Evolutionary conservation across 2,888 invertebrate genomes (phyloP).

Genomic region (Mongoloraphidia duomilia): DNA sequence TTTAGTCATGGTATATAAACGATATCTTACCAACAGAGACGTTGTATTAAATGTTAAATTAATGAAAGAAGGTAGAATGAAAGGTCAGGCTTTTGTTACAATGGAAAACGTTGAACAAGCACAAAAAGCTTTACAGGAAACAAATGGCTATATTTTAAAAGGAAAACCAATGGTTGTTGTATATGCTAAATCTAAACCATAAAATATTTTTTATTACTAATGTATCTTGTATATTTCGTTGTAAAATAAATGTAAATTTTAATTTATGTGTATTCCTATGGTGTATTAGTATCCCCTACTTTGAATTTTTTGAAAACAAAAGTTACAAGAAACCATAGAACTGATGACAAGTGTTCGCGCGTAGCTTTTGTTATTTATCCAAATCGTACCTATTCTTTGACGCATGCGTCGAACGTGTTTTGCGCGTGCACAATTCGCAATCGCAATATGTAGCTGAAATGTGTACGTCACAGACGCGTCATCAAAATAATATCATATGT

Average conservation of each 20-base stretch:
- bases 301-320: no score
- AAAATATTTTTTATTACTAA: no score
- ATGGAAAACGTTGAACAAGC: constrained; percentile 56
- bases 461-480: constrained; percentile 56
- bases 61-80: constrained; percentile 93
- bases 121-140: constrained; percentile 61
- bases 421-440: neutral
- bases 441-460: constrained; percentile 18
- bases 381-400: no score
- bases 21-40: constrained; percentile 35
- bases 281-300: no score
- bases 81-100: constrained; percentile 88
- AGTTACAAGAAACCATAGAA: no score
- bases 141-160: constrained; percentile 75
- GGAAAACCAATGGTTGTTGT: constrained; percentile 86
- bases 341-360: no score
- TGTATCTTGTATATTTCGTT: no score
- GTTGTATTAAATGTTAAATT: constrained; percentile 44
- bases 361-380: no score
- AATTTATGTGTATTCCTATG: no score
- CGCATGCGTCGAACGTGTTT: no score
- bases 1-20: constrained; percentile 58
- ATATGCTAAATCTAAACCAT: constrained; percentile 45
- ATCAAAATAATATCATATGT: constrained; percentile 32
- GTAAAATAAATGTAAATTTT: no score